Evolutionary conservation across 2,888 invertebrate genomes (phyloP).

Genomic region (Chironomus riparius): DNA sequence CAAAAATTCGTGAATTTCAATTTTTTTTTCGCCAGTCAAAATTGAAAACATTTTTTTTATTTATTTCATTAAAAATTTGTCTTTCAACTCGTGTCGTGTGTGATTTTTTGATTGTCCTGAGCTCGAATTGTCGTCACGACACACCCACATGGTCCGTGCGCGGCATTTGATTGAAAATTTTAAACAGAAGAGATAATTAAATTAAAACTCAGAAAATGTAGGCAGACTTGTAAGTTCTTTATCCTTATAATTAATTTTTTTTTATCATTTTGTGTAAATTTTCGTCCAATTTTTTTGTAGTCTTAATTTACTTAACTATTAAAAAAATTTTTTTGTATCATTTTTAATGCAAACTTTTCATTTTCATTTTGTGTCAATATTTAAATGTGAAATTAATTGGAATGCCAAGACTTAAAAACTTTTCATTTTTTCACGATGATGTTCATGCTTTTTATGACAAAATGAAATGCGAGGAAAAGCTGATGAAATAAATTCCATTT

Average conservation of each 20-base stretch:
- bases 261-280: background rate
- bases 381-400: background rate
- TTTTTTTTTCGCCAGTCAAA: background rate
- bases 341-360: background rate
- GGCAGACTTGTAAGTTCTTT: background rate
- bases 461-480: too few species aligned
- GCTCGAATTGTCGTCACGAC: slow-evolving; percentile 3
- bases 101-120: slow-evolving; percentile 12
- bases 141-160: background rate
- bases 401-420: too few species aligned
- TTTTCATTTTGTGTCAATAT: background rate
- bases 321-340: background rate
- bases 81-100: background rate
- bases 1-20: too few species aligned
- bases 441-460: too few species aligned
- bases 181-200: background rate
- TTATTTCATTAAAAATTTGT: background rate
- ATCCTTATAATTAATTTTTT: background rate
- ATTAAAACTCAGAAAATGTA: background rate
- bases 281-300: background rate
- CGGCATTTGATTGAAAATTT: slow-evolving; percentile 6
- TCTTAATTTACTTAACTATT: background rate
- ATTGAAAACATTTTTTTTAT: background rate
- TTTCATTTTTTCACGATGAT: too few species aligned
- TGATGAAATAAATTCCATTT: too few species aligned